phyloP scores from a whole-genome alignment of 2,888 invertebrate genomes.

The Lymantria dispar region DNA sequence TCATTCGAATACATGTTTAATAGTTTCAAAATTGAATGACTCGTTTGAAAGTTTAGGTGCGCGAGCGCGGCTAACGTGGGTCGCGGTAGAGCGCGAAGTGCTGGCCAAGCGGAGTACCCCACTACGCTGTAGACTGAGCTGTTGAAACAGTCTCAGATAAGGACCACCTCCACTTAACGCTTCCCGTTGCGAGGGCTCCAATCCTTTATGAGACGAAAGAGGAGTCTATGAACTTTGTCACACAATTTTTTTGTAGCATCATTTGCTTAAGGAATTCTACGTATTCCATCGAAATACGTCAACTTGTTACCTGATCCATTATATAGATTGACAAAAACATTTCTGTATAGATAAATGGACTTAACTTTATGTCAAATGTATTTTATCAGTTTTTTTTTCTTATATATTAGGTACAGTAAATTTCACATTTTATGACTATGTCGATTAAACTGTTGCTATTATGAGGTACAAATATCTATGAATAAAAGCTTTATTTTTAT shows the following conservation, averaged over 20 bases:
- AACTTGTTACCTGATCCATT: constrained; percentile 34
- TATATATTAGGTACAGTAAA: not conserved
- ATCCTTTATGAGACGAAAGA: constrained; percentile 53
- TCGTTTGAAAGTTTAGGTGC: constrained; percentile 52
- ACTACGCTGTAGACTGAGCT: constrained; percentile 50
- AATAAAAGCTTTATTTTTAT: constrained; percentile 6
- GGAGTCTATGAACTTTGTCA: constrained; percentile 66
- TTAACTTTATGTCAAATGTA: constrained; percentile 10
- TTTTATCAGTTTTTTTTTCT: not conserved
- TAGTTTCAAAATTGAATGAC: constrained; percentile 45
- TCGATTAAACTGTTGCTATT: too few species aligned
- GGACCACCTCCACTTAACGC: constrained; percentile 60
- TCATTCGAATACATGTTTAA: constrained; percentile 65
- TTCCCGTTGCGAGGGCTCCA: constrained; percentile 66
- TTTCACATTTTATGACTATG: constrained; percentile 11
- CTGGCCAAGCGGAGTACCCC: constrained; percentile 51
- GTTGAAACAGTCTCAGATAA: constrained; percentile 69
- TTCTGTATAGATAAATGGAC: constrained; percentile 7
- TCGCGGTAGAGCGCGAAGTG: constrained; percentile 63
- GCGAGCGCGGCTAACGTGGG: constrained; percentile 62
- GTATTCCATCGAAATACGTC: constrained; percentile 35
- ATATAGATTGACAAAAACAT: constrained; percentile 23
- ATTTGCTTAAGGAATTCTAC: constrained; percentile 46
- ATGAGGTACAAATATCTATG: too few species aligned
- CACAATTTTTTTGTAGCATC: constrained; percentile 50